Evolutionary conservation across 2,113 vertebrate species (phyloP).

Genomic region (Lycocorax pyrrhopterus): DNA sequence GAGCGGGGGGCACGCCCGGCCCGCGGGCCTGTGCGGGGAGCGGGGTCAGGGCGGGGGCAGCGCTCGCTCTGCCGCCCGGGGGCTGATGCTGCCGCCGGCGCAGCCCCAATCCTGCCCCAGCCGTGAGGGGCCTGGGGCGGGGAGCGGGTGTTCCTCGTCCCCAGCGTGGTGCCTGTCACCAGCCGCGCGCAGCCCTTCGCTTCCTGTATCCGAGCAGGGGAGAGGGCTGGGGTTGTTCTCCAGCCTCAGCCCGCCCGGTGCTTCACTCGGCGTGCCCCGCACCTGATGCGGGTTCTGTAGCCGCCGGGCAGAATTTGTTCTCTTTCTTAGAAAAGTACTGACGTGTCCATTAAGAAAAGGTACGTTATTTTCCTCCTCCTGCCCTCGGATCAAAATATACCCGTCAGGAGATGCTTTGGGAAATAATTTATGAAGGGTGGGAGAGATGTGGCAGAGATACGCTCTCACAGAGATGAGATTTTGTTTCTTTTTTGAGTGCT

Average conservation of each 20-base stretch:
- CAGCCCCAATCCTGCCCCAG: background rate
- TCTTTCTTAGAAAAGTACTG: background rate
- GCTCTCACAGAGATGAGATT: background rate
- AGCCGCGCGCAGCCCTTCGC: background rate
- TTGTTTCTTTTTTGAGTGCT: background rate
- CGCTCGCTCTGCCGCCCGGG: background rate
- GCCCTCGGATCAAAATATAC: background rate
- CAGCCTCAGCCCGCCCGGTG: background rate
- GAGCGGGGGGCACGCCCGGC: background rate
- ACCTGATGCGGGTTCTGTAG: background rate
- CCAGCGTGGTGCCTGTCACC: background rate
- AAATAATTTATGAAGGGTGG: background rate
- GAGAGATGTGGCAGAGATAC: background rate
- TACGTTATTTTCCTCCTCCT: rapidly evolving
- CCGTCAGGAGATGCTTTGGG: background rate
- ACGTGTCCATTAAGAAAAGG: background rate
- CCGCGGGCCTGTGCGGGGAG: background rate
- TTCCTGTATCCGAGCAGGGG: background rate
- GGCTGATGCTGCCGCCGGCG: background rate
- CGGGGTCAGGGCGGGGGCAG: background rate
- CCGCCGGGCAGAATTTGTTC: background rate
- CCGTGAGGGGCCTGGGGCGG: background rate
- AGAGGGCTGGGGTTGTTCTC: background rate
- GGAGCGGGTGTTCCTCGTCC: too few species aligned
- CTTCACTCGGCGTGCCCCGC: background rate